Conservation (phyloP, 2,888 invertebrate genomes). For the Unio pictorum region DNA sequence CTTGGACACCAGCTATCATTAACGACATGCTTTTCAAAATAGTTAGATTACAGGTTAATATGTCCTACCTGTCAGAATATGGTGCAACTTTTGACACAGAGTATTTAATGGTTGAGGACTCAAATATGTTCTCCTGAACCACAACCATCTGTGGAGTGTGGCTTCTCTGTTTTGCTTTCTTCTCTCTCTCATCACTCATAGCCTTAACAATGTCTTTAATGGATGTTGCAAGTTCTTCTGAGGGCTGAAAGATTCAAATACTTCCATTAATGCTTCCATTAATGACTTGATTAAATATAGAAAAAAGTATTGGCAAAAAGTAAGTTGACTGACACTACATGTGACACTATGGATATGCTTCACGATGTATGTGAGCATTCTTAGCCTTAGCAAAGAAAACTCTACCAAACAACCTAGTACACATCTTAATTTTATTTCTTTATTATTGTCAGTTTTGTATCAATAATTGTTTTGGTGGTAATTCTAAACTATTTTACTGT, state of each 20-base stretch:
- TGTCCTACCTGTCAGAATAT: constrained; percentile 43
- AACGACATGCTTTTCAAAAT: neutral
- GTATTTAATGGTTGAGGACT: constrained; percentile 55
- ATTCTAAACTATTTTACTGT: too few species aligned
- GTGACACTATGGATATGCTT: too few species aligned
- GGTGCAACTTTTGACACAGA: constrained; percentile 51
- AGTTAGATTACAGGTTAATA: neutral
- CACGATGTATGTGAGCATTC: too few species aligned
- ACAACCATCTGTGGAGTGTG: constrained; percentile 16
- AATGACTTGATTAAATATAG: too few species aligned
- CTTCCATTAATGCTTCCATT: neutral
- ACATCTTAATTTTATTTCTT: too few species aligned
- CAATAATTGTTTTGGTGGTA: too few species aligned
- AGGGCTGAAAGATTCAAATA: constrained; percentile 34
- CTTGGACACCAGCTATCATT: too few species aligned
- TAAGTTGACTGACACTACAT: too few species aligned
- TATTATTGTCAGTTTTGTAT: too few species aligned
- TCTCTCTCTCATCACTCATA: constrained; percentile 33
- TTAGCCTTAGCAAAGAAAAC: too few species aligned
- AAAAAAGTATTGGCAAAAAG: too few species aligned
- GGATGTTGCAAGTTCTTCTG: constrained; percentile 42
- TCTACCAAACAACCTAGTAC: too few species aligned
- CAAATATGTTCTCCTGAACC: constrained; percentile 51
- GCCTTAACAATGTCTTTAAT: constrained; percentile 47
- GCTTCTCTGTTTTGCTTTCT: constrained; percentile 22